Conservation (phyloP, 2,113 vertebrate species). For the Melierax canorus region DNA sequence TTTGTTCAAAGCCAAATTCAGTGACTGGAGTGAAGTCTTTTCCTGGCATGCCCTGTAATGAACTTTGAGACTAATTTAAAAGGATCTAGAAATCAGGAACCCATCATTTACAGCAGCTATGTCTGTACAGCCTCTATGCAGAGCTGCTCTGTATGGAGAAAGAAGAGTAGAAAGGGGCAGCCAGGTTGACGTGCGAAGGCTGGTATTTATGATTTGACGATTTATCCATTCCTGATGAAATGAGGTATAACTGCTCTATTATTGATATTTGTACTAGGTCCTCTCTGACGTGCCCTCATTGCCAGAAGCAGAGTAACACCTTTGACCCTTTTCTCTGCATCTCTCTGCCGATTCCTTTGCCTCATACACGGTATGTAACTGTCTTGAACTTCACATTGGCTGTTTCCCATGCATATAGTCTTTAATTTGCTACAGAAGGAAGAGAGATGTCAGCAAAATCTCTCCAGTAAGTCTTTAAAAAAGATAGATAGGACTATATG, state of each 20-base stretch:
- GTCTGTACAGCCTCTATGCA: not conserved
- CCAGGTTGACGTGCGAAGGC: not conserved
- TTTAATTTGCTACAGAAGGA: not conserved
- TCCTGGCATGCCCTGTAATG: not conserved
- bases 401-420: not conserved
- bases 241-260: not conserved
- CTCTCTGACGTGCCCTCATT: constrained; percentile 95
- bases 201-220: not conserved
- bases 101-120: not conserved
- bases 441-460: not conserved
- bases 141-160: not conserved
- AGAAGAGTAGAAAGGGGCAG: not conserved
- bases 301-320: constrained; percentile 98
- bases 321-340: constrained; percentile 98
- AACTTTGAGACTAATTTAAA: not conserved
- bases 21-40: not conserved
- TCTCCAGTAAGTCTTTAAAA: not conserved
- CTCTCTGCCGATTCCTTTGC: constrained; percentile 93
- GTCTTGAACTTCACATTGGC: rapidly evolving
- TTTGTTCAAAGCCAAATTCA: not conserved
- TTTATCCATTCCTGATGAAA: not conserved
- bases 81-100: not conserved
- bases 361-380: constrained; percentile 86
- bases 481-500: not conserved
- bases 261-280: constrained; percentile 74